A percentile compares a stretch with the other conserved stretches of the same genome.
Evolutionary conservation across 1,140 invertebrate genomes (phyloP).

Genomic region (Drosophila orosa): DNA sequence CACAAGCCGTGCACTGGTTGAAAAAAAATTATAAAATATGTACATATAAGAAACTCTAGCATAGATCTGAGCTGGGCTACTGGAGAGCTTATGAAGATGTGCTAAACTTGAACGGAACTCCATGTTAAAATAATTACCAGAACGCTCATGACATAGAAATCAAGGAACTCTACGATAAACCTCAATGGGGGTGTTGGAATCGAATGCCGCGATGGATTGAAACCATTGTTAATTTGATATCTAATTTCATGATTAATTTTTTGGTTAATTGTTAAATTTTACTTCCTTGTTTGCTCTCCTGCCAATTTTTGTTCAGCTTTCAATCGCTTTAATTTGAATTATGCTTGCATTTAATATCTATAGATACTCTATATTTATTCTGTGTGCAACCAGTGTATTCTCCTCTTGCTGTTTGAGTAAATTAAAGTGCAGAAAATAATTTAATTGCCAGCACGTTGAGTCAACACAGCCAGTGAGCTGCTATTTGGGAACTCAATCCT

Average conservation of each 20-base stretch:
- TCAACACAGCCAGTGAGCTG: conserved; percentile 25
- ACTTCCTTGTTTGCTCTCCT: no score
- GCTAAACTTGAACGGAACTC: background rate
- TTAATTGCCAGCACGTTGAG: conserved; percentile 58
- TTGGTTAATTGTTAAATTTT: no score
- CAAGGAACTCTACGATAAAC: no score
- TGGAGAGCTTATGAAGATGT: no score
- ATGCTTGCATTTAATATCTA: background rate
- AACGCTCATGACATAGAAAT: no score
- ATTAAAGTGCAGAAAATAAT: conserved; percentile 1
- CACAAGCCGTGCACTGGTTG: background rate
- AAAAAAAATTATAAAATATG: background rate
- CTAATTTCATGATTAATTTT: no score
- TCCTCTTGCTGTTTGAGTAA: background rate
- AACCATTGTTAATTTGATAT: no score
- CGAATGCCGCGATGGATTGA: no score
- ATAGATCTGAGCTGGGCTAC: background rate
- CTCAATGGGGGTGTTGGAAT: no score
- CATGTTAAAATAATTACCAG: no score
- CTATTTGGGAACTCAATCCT: background rate
- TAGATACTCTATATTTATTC: background rate
- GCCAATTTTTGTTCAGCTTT: background rate
- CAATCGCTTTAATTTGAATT: background rate
- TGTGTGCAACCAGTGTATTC: background rate
- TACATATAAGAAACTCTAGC: no score